Evolutionary conservation across 2,113 vertebrate genomes (phyloP), one percentile per base, ranked within the genome.

Genomic region (Saccopteryx bilineata): DNA sequence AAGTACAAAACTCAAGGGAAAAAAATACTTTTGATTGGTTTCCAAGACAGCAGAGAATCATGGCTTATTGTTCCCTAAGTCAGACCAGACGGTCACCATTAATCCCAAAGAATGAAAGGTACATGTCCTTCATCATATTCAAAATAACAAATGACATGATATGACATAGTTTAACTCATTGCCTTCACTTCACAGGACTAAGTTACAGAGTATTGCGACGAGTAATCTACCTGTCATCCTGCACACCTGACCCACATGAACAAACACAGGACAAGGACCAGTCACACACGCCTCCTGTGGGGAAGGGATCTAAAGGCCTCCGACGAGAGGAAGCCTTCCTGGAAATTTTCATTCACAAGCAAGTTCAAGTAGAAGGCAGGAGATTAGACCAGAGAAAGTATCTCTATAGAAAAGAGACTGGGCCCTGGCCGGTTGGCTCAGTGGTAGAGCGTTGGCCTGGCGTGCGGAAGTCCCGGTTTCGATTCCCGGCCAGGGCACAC

Each of bases 21-120:
- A 92, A 76, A 81, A 72, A 9, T 4, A 8, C 90, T 90, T 96
- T 78, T 93, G 95, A 48, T n/a, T 74, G 39, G 46, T 94, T 97
- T 97, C 80, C 71, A 94, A 39, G 61, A 95, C 56, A n/a, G 94
- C 75, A 94, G 69, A 96, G 48, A 95, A 91, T 71, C 69, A 82
- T 0, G 48, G 80, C 82, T 84, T 84, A 61, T 52, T 93, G 7
- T 74, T 94, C 75, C 93, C 81, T 95, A 61, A 93, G 19, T 56
- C 65, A 86, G 5, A 3, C 33, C 26, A 72, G 5, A 31, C 61
- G 65, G 74, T 68, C 68, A 86, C 52, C n/a, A 96, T 7, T 88
- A 24, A 82, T 50, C 92, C 91, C 9, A 14, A 52, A 68, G 11
- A 96, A 91, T 68, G 90, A 60, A 89, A 95, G 12, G 28, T 75